Conservation (phyloP, 2,113 vertebrate genomes). For the Dunckerocampus dactyliophorus region DNA sequence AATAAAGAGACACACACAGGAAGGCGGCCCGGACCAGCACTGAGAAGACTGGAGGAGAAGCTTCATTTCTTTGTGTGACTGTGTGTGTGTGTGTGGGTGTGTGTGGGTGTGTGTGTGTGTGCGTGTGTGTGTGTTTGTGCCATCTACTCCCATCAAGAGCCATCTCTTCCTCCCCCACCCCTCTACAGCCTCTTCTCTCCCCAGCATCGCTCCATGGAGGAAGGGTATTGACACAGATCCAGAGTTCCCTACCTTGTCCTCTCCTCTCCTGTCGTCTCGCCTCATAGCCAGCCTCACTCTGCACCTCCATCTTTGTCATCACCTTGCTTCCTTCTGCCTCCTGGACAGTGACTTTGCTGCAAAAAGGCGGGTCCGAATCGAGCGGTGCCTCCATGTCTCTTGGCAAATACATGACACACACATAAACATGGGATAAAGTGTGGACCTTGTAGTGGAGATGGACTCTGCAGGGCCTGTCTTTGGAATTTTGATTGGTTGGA, state of each 20-base stretch:
- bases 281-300: conserved; percentile 42
- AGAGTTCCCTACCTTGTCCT: conserved; percentile 33
- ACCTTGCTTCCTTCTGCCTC: conserved; percentile 41
- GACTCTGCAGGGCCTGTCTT: conserved; percentile 35
- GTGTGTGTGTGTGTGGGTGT: conserved; percentile 13
- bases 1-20: conserved; percentile 71
- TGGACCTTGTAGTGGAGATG: conserved; percentile 43
- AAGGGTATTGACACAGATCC: conserved; percentile 49
- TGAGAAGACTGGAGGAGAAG: conserved; percentile 64
- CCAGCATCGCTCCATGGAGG: conserved; percentile 44
- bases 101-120: conserved; percentile 21
- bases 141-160: too few relatives aligned
- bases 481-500: conserved; percentile 55
- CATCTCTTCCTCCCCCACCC: conserved; percentile 30
- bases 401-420: conserved; percentile 21
- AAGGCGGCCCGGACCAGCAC: conserved; percentile 63
- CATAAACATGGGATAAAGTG: conserved; percentile 13
- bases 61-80: conserved; percentile 34
- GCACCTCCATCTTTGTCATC: conserved; percentile 2
- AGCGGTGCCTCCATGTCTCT: conserved; percentile 61
- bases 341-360: conserved; percentile 61
- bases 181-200: conserved; percentile 37
- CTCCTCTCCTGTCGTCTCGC: conserved; percentile 50
- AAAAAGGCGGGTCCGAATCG: conserved; percentile 53
- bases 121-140: conserved; percentile 1